These are phyloP conservation scores for Stomatorhinus walkeri DNA, from an alignment of 2,797 vertebrate genomes.

Conservation along the genomic window DNA sequence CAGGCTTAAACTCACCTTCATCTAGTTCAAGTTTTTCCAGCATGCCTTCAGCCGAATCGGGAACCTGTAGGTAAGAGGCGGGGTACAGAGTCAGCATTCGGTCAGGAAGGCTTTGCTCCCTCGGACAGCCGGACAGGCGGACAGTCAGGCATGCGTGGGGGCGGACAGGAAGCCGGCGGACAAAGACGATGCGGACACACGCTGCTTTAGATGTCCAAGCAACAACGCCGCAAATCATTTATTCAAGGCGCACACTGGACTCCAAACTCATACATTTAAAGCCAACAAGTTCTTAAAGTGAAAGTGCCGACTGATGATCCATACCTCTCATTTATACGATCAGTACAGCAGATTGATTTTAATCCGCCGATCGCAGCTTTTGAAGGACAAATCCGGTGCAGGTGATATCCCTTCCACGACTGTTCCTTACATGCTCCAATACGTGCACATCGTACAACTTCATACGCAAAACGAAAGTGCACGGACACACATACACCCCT, in stretches of 20 bases:
- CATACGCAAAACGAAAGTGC: slow-evolving; percentile 27
- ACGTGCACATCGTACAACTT: neutral
- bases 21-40: slow-evolving; percentile 82
- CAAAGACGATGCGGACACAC: neutral
- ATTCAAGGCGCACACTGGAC: neutral
- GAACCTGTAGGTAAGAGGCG: slow-evolving; percentile 56
- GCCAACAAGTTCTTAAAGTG: slow-evolving; percentile 1
- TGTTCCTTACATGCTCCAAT: neutral
- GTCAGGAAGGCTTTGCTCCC: neutral
- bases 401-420: neutral
- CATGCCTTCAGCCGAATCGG: slow-evolving; percentile 73
- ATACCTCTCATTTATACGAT: neutral
- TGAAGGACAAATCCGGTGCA: neutral
- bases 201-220: neutral
- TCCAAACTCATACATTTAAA: slow-evolving; percentile 10
- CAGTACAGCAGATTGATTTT: neutral
- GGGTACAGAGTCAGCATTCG: slow-evolving; percentile 45
- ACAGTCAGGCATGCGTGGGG: neutral
- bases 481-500: slow-evolving; percentile 25
- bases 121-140: neutral
- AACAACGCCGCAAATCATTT: neutral
- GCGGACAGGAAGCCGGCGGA: slow-evolving; percentile 11
- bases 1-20: slow-evolving; percentile 61
- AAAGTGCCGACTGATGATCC: neutral
- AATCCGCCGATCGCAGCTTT: neutral